Evolutionary conservation across 2,888 invertebrate genomes (phyloP), one percentile per base, ranked within the genome.

Genomic region (Campoplex nolae): DNA sequence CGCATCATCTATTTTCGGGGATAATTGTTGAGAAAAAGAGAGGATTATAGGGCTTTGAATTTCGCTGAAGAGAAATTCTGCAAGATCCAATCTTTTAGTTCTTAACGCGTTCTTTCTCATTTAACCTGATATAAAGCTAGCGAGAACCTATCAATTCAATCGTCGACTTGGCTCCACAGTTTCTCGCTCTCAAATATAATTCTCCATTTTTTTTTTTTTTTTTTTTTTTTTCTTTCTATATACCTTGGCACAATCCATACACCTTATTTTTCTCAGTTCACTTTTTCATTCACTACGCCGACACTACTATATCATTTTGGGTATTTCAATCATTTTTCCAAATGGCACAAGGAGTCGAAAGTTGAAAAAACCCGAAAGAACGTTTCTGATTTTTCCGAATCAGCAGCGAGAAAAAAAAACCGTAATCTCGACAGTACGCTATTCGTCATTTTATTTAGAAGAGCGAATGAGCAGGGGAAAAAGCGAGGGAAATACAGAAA

Each of bases 91-190:
- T 48, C 16, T 73, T 67, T 9, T 45, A 71, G 18, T 58, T 23
- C 32, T 62, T 83, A 86, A 86, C 83, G 80, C n/a, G 79, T 86
- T 86, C 86, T 86, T 86, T 73, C 86, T 86, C 86, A 86, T 86
- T 86, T 86, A 86, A 86, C 86, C 84, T 81, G 86, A 86, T 84
- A 86, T 83, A 84, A 86, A 48, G 51, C 77, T 77, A 42, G 68
- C 35, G 42, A 45, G 74, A 65, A 71, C 67, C 84, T 83, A 86
- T 86, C 78, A 86, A 86, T 86, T 86, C 81, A 86, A 86, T 86
- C 84, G 86, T 81, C 73, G 84, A 86, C 84, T 84, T 70, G 86
- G 77, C 80, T 83, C 83, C 85, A 83, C 80, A 79, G 73, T 83
- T 85, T 80, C 68, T 85, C 80, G 76, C 76, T 62, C 77, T 83